Evolutionary conservation across 1,140 invertebrate genomes (phyloP).

Genomic region (Drosophila willistoni): DNA sequence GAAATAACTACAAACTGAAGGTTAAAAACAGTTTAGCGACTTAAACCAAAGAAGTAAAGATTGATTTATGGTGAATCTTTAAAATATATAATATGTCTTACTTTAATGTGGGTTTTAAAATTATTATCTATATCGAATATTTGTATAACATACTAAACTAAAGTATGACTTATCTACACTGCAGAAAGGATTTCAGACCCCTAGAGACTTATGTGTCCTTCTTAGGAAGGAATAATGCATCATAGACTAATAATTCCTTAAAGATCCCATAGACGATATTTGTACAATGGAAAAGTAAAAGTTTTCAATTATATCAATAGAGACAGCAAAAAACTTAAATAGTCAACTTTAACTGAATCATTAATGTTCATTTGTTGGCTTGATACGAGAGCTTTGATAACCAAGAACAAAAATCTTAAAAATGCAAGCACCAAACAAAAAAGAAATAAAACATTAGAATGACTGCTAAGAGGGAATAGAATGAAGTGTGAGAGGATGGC

Average conservation of each 20-base stretch:
- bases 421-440: conserved; percentile 18
- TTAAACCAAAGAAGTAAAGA: background rate
- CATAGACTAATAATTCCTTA: no score
- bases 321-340: conserved; percentile 37
- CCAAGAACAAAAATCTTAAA: conserved; percentile 64
- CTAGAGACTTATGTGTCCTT: no score
- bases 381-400: conserved; percentile 64
- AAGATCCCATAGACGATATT: no score
- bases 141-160: no score
- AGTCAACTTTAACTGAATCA: conserved; percentile 62
- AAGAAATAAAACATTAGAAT: conserved; percentile 54
- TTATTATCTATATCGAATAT: no score
- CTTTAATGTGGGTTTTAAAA: no score
- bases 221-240: no score
- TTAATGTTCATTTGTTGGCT: conserved; percentile 76
- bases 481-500: background rate
- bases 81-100: no score
- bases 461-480: background rate
- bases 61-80: background rate
- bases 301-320: background rate
- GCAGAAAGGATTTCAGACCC: no score
- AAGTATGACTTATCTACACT: no score
- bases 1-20: background rate
- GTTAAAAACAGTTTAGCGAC: background rate
- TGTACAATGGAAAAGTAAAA: no score